Base-by-base conservation (phyloP, 1,140 invertebrate genomes). In the Lysiphlebus fabarum region DNA sequence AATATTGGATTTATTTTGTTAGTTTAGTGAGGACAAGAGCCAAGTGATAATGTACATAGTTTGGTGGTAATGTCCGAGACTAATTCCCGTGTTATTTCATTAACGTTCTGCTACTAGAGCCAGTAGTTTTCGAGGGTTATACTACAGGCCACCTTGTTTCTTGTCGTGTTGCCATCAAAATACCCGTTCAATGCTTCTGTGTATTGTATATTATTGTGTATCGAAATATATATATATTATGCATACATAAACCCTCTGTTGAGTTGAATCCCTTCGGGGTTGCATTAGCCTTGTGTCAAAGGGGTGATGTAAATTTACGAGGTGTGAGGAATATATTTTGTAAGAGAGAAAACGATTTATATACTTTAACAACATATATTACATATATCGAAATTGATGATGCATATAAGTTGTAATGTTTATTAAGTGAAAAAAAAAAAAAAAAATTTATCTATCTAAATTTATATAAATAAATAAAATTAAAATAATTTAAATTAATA, bases 81-180 rank as follows among this genome's bases (percentile, higher is more conserved):
- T 80, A 80, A 80, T 80, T 74, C 74, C 74, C 77, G 74, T 79
- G 77, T 80, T 80, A 80, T 80, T 80, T 80, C 75, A 80, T 80
- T 80, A 80, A 76, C 75, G 73, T 77, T 73, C 76, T 70, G 63
- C 72, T n/a, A 71, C 17, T 26, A 26, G 4, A 26, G 17, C 17
- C 17, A 26, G 17, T 26, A 26, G 17, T 26, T 26, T 26, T 26
- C 17, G 17, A 26, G 17, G 17, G 17, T 26, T 26, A 17, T 17
- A 26, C 17, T 26, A 26, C 4, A 26, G 17, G 17, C 17, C 17
- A 26, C 17, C 17, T 26, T 26, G 17, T 26, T 26, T 26, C 17
- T 26, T 26, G 17, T 26, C 17, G 17, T 26, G 17, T 26, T 26
- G 17, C 17, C 17, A 26, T 26, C 17, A 26, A 4, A 26, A 26